A percentile compares a stretch with the other conserved stretches of the same genome.
Conservation (phyloP, 2,113 vertebrate genomes). For the Ahaetulla prasina region DNA sequence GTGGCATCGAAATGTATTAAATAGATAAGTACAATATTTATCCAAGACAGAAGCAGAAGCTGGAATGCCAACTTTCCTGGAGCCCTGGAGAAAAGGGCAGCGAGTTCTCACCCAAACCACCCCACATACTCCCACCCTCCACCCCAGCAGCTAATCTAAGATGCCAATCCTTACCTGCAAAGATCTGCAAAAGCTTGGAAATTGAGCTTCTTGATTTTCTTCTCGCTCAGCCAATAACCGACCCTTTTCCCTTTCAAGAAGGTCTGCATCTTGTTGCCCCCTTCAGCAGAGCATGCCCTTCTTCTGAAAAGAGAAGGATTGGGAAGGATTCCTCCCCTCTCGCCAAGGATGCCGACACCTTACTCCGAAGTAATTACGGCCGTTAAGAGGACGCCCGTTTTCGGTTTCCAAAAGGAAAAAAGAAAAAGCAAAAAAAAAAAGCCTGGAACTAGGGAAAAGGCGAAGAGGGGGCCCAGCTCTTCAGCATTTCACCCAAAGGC, state of each 20-base stretch:
- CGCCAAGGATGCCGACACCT: neutral
- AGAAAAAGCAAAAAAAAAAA: neutral
- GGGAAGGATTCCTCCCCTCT: neutral
- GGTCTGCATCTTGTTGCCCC: conserved; percentile 84
- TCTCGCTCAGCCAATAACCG: conserved; percentile 97
- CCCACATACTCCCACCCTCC: neutral
- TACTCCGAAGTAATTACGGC: neutral
- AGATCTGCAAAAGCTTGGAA: conserved; percentile 94
- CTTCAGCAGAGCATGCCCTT: conserved; percentile 3
- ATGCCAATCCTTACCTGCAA: conserved; percentile 79
- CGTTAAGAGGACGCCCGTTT: neutral
- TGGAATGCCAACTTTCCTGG: neutral
- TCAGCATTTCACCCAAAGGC: neutral
- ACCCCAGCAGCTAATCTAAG: neutral
- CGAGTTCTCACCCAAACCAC: neutral
- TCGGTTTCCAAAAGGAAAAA: neutral
- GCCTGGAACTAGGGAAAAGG: neutral
- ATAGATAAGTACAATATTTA: neutral
- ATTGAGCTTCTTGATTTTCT: conserved; percentile 97
- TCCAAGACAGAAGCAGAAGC: too few species aligned
- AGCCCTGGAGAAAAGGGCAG: neutral
- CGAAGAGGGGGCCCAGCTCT: neutral
- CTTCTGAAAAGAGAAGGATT: neutral
- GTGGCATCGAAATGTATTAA: neutral
- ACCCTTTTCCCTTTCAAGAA: conserved; percentile 91